Percentiles rank a stretch among this genome's conserved stretches.
Conservation (phyloP, 2,113 vertebrate species). For the Amblyornis subalaris region DNA sequence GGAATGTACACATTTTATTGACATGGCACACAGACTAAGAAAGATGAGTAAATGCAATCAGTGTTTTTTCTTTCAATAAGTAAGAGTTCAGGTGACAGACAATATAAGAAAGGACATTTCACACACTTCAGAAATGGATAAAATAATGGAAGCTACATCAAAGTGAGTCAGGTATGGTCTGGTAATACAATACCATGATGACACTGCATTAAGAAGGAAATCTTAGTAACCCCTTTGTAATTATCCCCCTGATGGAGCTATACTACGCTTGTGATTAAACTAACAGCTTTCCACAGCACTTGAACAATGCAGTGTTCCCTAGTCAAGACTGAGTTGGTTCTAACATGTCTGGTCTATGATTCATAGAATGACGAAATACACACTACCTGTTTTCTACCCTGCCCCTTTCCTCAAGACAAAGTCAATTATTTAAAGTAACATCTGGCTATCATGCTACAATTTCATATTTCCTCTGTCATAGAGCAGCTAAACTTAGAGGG, state of each 20-base stretch:
- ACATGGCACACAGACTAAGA: not conserved
- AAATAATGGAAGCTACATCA: not conserved
- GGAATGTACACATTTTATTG: not conserved
- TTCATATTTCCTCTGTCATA: not conserved
- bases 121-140: not conserved
- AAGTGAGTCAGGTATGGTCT: not conserved
- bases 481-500: not conserved
- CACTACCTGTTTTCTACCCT: not conserved
- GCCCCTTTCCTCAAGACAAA: not conserved
- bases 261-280: accelerated
- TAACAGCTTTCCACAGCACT: not conserved
- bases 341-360: not conserved
- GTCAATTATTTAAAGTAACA: not conserved
- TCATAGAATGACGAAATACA: not conserved
- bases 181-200: not conserved
- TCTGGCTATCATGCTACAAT: not conserved
- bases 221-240: not conserved
- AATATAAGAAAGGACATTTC: not conserved
- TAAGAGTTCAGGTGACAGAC: not conserved
- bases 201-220: not conserved
- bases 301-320: not conserved
- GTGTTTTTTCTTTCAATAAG: not conserved
- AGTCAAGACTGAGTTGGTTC: not conserved
- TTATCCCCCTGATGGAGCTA: not conserved
- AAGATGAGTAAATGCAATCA: not conserved